phyloP scores from a whole-genome alignment of 2,797 vertebrate genomes.

The Pangasius djambal region DNA sequence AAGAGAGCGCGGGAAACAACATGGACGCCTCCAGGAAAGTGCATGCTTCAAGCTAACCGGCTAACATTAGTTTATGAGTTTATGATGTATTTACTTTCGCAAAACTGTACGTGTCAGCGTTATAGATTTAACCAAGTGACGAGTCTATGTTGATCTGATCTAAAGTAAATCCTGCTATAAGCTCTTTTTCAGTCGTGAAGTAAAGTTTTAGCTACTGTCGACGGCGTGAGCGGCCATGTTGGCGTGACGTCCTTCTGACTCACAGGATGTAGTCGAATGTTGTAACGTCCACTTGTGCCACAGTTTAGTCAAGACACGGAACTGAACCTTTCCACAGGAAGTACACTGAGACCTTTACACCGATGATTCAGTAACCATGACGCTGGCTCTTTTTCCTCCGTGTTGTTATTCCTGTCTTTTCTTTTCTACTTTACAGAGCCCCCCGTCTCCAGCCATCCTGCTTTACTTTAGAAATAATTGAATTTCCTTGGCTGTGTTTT shows the following conservation, averaged over 20 bases:
- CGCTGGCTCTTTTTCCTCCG: too few species aligned
- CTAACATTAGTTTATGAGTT: background rate
- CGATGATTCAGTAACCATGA: background rate
- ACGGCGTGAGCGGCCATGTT: background rate
- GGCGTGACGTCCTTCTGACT: background rate
- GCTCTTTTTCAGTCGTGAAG: background rate
- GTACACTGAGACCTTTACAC: background rate
- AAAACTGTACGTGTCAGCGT: background rate
- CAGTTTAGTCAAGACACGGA: background rate
- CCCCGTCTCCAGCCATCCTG: background rate
- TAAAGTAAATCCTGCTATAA: background rate
- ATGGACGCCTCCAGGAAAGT: background rate
- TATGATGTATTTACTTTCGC: background rate
- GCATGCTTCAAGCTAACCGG: background rate
- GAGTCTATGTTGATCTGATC: background rate
- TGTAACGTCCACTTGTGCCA: background rate
- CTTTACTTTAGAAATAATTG: slow-evolving; percentile 9
- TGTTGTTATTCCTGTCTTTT: background rate
- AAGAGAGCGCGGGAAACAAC: too few species aligned
- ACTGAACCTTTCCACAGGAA: background rate
- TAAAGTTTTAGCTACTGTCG: background rate
- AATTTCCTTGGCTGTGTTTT: slow-evolving; percentile 29
- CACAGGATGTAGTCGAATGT: background rate
- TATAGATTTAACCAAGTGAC: background rate
- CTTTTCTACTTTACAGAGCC: background rate